phyloP scores from a whole-genome alignment of 2,888 invertebrate genomes.

The Ptilodon capucinus region DNA sequence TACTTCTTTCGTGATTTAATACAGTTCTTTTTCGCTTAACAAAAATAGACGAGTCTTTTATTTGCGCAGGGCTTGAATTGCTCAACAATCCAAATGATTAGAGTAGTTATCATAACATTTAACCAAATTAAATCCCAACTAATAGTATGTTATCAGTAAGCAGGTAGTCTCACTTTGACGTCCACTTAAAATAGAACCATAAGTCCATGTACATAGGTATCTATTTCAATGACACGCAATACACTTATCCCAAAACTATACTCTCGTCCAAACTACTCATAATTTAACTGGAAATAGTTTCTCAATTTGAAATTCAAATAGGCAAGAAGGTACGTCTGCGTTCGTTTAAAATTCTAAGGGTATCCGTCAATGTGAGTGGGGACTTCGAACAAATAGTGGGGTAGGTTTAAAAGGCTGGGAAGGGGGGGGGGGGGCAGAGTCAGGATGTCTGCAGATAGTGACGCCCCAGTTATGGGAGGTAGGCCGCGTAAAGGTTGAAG shows the following conservation, averaged over 20 bases:
- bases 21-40: too few species aligned
- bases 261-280: conserved; percentile 21
- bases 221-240: too few species aligned
- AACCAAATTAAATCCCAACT: too few species aligned
- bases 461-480: conserved; percentile 10
- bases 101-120: too few species aligned
- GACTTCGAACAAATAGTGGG: conserved; percentile 35
- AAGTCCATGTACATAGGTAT: too few species aligned
- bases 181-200: too few species aligned
- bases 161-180: too few species aligned
- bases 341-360: conserved; percentile 37
- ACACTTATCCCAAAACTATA: neutral
- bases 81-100: too few species aligned
- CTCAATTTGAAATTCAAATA: conserved; percentile 61
- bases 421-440: conserved; percentile 8
- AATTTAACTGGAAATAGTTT: conserved; percentile 22
- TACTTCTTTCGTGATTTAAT: too few species aligned
- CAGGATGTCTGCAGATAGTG: conserved; percentile 14
- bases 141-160: too few species aligned
- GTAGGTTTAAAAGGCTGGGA: conserved; percentile 30
- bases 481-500: neutral
- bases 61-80: too few species aligned
- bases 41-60: too few species aligned
- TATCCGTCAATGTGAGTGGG: conserved; percentile 27
- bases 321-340: conserved; percentile 46